Evolutionary conservation across 2,888 invertebrate species (phyloP).

Genomic region (Dendrolimus houi): DNA sequence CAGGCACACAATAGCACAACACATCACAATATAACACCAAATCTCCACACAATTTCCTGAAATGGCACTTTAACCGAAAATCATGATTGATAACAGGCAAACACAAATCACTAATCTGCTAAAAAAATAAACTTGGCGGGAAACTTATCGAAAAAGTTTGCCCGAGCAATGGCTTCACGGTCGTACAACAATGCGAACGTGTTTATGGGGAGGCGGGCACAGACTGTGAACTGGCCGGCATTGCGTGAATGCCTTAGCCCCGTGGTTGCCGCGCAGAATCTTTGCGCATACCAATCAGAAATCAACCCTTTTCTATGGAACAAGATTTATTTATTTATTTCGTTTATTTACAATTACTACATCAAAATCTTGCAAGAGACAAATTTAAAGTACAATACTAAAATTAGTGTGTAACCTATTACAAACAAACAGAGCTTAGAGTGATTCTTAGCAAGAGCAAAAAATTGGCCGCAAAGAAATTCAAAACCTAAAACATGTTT

Average conservation of each 20-base stretch:
- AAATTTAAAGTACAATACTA: no score
- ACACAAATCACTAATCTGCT: slow-evolving; percentile 26
- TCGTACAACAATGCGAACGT: slow-evolving; percentile 33
- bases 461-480: neutral
- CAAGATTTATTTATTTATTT: no score
- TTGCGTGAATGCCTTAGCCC: slow-evolving; percentile 23
- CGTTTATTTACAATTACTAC: no score
- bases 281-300: slow-evolving; percentile 51
- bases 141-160: slow-evolving; percentile 67
- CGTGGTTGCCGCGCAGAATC: slow-evolving; percentile 48
- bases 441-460: slow-evolving; percentile 18
- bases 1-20: slow-evolving; percentile 13
- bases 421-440: no score
- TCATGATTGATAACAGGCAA: slow-evolving; percentile 25
- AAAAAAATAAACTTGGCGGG: slow-evolving; percentile 37
- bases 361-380: no score
- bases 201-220: slow-evolving; percentile 29
- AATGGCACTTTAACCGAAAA: slow-evolving; percentile 23
- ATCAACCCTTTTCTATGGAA: slow-evolving; percentile 34
- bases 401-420: no score
- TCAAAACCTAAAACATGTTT: neutral
- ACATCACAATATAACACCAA: slow-evolving; percentile 23
- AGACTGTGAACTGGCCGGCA: slow-evolving; percentile 57
- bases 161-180: slow-evolving; percentile 16
- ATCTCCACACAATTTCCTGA: slow-evolving; percentile 28